Base-by-base conservation (phyloP, 2,113 vertebrate species). In the Carassius auratus region DNA sequence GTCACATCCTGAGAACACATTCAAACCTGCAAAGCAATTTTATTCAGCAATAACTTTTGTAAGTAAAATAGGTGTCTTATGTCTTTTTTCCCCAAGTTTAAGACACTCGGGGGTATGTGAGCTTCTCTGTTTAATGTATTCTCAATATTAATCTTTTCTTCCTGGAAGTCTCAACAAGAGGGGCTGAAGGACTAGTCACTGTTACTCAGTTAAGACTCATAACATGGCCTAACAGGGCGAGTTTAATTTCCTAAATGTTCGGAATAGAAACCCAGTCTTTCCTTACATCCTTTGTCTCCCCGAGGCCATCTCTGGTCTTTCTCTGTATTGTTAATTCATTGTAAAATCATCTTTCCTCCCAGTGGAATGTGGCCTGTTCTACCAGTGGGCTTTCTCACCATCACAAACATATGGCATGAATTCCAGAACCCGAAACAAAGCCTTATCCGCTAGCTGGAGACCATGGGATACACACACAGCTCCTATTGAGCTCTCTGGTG, bases 231-330 rank as follows among this genome's bases (percentile, higher is more conserved):
- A 36, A 12, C 33, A 57, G 50, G 19, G 4, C 14, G 1, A 42
- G 14, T 79, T 80, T 80, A 8, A 64, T 80, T 80, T 80, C 8
- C 57, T 64, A 79, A 42, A 8, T 5, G n/a, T 64, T 64, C 50
- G 23, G 30, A 74, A 83, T 57, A n/a, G 66, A 83, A 83, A 83
- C 8, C 86, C 85, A 91, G 92, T 92, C 92, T 93, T 93, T 92
- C 86, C 91, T 90, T 89, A 83, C 88, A 87, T 86, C 83, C 86
- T 86, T 89, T 87, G 80, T 76, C 77, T 78, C 19, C 66, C n/a
- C 12, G 12, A 64, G 42, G 61, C 71, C 59, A 76, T 50, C 57
- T 84, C 88, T 89, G 88, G 90, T 89, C 85, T 92, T 86, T 57
- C 42, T 36, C 73, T 76, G 64, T 48, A 30, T 89, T 92, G 90